These are phyloP conservation scores for Dasypolia templi DNA, from an alignment of 2,888 invertebrate species.

Conservation along the genomic window DNA sequence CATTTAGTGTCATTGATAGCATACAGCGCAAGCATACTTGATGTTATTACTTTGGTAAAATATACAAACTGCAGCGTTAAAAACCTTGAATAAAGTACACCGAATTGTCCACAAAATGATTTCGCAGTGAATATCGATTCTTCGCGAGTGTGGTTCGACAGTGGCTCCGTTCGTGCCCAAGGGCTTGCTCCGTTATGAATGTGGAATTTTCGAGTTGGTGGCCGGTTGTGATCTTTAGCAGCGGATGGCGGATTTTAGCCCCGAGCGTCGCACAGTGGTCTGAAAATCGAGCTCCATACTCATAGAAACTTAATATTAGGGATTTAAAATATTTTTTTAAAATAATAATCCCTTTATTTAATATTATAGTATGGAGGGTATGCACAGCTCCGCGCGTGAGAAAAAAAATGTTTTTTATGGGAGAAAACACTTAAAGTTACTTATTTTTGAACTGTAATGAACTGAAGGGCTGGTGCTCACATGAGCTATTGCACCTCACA, in stretches of 20 bases:
- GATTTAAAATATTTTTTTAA: no score
- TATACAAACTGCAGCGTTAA: slow-evolving; percentile 40
- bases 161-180: slow-evolving; percentile 79
- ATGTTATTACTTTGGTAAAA: slow-evolving; percentile 43
- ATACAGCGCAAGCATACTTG: slow-evolving; percentile 24
- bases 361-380: no score
- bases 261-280: no score
- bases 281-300: no score
- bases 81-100: slow-evolving; percentile 63
- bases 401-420: no score
- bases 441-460: no score
- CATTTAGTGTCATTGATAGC: slow-evolving; percentile 46
- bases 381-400: no score
- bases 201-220: slow-evolving; percentile 88
- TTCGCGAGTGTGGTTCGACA: slow-evolving; percentile 74
- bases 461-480: no score
- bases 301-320: no score
- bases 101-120: slow-evolving; percentile 75
- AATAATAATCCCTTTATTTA: no score
- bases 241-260: slow-evolving; percentile 79
- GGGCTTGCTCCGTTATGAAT: slow-evolving; percentile 85
- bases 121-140: slow-evolving; percentile 76
- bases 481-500: no score
- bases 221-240: slow-evolving; percentile 84
- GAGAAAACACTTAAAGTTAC: no score